A percentile compares a stretch with the other conserved stretches of the same genome.
Evolutionary conservation across 2,888 invertebrate genomes (phyloP).

Genomic region (Poecilus cupreus): DNA sequence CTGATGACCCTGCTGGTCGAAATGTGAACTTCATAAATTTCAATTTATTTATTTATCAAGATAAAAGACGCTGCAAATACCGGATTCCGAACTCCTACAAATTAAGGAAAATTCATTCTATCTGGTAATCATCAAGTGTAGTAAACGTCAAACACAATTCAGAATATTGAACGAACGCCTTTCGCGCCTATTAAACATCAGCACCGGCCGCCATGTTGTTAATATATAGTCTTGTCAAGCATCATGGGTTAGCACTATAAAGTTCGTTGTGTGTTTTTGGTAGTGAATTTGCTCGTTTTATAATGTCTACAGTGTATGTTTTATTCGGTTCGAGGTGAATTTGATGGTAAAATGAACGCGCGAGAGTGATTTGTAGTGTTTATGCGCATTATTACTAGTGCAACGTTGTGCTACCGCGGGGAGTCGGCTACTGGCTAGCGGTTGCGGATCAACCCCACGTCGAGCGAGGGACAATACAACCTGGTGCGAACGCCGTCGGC

Average conservation of each 20-base stretch:
- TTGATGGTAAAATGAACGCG: conserved; percentile 64
- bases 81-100: conserved; percentile 27
- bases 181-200: conserved; percentile 71
- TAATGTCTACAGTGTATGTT: conserved; percentile 60
- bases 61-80: conserved; percentile 56
- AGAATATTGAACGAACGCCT: conserved; percentile 63
- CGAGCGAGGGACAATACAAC: conserved; percentile 71
- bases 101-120: conserved; percentile 21
- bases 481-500: conserved; percentile 55
- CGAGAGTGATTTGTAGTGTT: conserved; percentile 68
- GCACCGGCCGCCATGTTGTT: conserved; percentile 74
- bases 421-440: conserved; percentile 70
- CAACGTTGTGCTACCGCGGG: conserved; percentile 74
- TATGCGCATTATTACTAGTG: conserved; percentile 73
- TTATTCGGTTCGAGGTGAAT: conserved; percentile 61
- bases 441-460: conserved; percentile 64
- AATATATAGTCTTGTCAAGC: conserved; percentile 71
- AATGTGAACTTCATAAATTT: conserved; percentile 58
- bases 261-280: conserved; percentile 66
- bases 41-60: conserved; percentile 59
- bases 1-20: conserved; percentile 59
- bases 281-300: conserved; percentile 61
- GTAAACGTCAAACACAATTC: conserved; percentile 8
- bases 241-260: conserved; percentile 72
- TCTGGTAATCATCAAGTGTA: background rate